These are phyloP conservation scores for Limnephilus lunatus DNA, from an alignment of 2,888 invertebrate species.

Conservation along the genomic window DNA sequence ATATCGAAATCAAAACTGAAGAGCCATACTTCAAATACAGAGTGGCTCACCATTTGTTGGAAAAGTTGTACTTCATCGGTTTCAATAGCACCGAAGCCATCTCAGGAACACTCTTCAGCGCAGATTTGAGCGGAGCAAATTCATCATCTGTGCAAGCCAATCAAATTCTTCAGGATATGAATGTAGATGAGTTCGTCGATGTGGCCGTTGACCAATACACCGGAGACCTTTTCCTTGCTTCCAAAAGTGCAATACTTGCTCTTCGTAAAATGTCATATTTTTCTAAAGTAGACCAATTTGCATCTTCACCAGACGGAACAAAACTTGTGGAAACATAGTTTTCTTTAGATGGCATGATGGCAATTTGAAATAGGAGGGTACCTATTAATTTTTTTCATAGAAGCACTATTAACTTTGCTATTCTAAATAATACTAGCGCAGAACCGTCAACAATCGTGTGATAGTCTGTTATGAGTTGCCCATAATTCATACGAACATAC, in stretches of 20 bases:
- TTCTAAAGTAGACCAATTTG: background rate
- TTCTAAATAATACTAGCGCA: too few relatives aligned
- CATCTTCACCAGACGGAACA: background rate
- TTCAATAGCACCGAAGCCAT: background rate
- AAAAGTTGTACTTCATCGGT: constrained; percentile 19
- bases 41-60: constrained; percentile 24
- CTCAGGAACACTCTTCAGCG: background rate
- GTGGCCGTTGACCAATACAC: background rate
- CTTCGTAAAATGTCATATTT: background rate
- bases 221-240: background rate
- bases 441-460: too few relatives aligned
- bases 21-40: background rate
- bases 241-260: background rate
- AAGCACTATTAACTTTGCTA: too few relatives aligned
- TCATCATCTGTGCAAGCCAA: background rate
- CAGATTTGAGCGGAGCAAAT: background rate
- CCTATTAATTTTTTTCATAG: too few relatives aligned
- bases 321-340: background rate
- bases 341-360: background rate
- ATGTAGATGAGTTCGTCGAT: background rate
- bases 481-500: too few relatives aligned
- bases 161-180: background rate
- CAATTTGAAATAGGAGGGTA: too few relatives aligned
- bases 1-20: constrained; percentile 4
- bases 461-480: too few relatives aligned